Percentiles rank a stretch among this genome's conserved stretches.
Conservation (phyloP, 2,888 invertebrate genomes). For the Tenthredo livida region DNA sequence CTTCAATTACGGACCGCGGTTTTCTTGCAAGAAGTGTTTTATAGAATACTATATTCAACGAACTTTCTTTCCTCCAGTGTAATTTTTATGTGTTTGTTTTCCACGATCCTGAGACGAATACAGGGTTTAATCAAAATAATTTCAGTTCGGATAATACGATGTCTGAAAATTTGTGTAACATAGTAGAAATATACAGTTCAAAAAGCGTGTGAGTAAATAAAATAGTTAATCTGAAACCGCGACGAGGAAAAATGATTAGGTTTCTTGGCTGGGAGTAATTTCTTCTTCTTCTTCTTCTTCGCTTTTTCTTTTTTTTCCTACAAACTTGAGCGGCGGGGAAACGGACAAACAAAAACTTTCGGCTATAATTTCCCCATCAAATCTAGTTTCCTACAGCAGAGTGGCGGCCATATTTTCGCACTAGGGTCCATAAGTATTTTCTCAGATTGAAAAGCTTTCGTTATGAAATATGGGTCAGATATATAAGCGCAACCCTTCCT, state of each 20-base stretch:
- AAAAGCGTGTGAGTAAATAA: conserved; percentile 6
- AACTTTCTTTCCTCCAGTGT: conserved; percentile 35
- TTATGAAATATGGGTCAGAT: conserved; percentile 78
- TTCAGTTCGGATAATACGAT: background rate
- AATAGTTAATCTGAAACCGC: conserved; percentile 27
- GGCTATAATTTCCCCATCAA: conserved; percentile 63
- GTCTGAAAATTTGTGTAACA: background rate
- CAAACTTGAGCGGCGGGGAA: conserved; percentile 60
- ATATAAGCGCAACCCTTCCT: conserved; percentile 75
- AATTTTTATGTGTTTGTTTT: conserved; percentile 48
- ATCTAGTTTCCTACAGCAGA: conserved; percentile 57
- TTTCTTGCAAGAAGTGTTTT: conserved; percentile 25
- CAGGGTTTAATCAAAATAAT: conserved; percentile 35
- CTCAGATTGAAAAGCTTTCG: conserved; percentile 75
- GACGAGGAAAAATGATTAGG: conserved; percentile 34
- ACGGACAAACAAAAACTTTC: conserved; percentile 66
- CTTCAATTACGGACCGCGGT: conserved; percentile 21
- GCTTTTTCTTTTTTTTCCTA: background rate
- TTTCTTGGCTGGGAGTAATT: background rate
- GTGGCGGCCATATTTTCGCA: conserved; percentile 63
- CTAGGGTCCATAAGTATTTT: conserved; percentile 67
- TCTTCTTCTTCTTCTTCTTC: background rate
- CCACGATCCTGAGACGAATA: background rate
- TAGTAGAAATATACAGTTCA: background rate
- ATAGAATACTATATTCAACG: conserved; percentile 29